Base-by-base conservation (phyloP, 2,113 vertebrate species). In the Miniopterus natalensis region DNA sequence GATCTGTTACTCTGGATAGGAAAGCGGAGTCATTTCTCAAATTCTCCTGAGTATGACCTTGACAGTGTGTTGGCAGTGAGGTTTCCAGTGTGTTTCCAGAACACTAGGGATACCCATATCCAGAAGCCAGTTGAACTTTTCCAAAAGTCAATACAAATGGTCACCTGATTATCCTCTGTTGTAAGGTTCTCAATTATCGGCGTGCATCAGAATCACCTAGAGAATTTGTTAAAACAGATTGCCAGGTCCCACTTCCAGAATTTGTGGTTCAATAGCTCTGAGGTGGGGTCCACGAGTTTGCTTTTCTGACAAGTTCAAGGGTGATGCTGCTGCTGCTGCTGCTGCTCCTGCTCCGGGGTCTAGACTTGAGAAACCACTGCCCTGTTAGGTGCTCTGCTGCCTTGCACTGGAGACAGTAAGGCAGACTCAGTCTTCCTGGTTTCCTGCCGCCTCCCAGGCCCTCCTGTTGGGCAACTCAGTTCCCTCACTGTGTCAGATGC, bases 11-110 rank as follows among this genome's bases (percentile, higher is more conserved):
- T 49, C 65, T 84, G 59, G 13, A 65, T 57, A 77, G 66, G 36
- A 92, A 90, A 87, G 9, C 9, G 2, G n/a, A 77, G 25, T 81
- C 17, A 88, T 68, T 95, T 91, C 49, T 81, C 84, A 88, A 55
- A 51, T 90, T 92, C 75, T 86, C 25, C 42, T 7, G 12, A 47
- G n/a, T 47, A 29, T 77, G 57, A 65, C 45, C 21, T 84, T 77
- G 75, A 87, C 31, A 51, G 5, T 21, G 14, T 77, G 17, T 74
- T 71, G 23, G 53, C 66, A 84, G 11, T 31, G 87, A 77, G 47
- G 6, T 73, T 70, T 71, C 81, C 59, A 45, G 15, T 84, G 57
- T 80, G 36, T 77, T 75, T 92, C 57, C 53, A 70, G 31, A 78
- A 55, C 27, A 36, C 6, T 61, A 57, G 88, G 17, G 8, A 65